Base-by-base conservation (phyloP, 2,113 vertebrate species). In the Hemiscyllium ocellatum region DNA sequence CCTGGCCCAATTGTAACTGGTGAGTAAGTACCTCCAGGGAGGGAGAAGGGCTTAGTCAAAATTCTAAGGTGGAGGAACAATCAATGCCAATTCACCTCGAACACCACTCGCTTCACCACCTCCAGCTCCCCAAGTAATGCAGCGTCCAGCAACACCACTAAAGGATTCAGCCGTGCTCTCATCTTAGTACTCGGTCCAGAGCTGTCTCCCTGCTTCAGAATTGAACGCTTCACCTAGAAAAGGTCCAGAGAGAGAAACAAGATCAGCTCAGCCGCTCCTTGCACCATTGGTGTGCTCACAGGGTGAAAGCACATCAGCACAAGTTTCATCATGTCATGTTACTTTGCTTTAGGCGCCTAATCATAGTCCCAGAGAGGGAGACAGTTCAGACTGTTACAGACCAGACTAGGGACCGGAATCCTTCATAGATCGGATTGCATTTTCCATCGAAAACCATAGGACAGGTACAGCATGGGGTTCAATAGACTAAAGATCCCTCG, bases 81-180 rank as follows among this genome's bases (percentile, higher is more conserved):
- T 15, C 33, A 17, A 2, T 85, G 69, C 20, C 47, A 13, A 4
- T 97, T 96, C 96, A 98, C 98, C 98, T 98, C 98, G 94, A 98
- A 98, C 90, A 98, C 97, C 0, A 98, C 98, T 96, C 96, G 97
- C 97, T 98, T 98, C 94, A 99, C 98, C 6, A 98, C 98, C 0
- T 99, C 99, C 97, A 99, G 97, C 96, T 99, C 98, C 8, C 99
- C 99, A 0, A 98, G 98, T 95, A 99, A 96, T 0, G 98, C 97
- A 0, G 98, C 98, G 0, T 99, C 99, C 97, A 99, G 97, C 86
- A 98, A 97, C 96, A 99, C 97, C 68, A 99, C 98, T n/a, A 99
- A 97, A 0, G 99, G 98, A 95, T 97, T 98, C 83, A 99, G 97
- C 0, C 98, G 98, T 0, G 98, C 98, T 0, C 97, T 97, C 0